These are phyloP conservation scores for Bergia puertoricense DNA, from an alignment of 92 coral and sea anemone species.

Conservation along the genomic window DNA sequence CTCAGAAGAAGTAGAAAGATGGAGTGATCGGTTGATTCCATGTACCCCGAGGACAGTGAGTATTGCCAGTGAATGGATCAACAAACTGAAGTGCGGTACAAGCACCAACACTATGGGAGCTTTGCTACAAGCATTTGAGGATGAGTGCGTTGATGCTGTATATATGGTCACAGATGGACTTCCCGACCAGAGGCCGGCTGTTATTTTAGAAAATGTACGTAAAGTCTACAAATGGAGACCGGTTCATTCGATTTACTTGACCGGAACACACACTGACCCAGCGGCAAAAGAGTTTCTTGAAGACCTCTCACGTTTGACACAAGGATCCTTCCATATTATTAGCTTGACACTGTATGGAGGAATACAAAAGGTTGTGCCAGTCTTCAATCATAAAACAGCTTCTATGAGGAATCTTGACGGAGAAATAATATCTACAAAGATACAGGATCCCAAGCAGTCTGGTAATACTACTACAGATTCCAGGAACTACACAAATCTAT, in stretches of 20 bases:
- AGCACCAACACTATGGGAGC: slow-evolving; percentile 97
- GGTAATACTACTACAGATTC: neutral
- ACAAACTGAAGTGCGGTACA: slow-evolving; percentile 82
- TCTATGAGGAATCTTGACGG: slow-evolving; percentile 61
- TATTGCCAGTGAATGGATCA: slow-evolving; percentile 84
- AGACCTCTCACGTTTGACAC: slow-evolving; percentile 79
- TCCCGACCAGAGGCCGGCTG: slow-evolving; percentile 90
- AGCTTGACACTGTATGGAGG: slow-evolving; percentile 78
- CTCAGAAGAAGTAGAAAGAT: slow-evolving; percentile 76
- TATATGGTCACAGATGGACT: slow-evolving; percentile 95
- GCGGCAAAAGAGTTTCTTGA: slow-evolving; percentile 90
- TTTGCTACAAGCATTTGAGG: slow-evolving; percentile 86
- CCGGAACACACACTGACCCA: slow-evolving; percentile 86
- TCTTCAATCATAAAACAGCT: slow-evolving; percentile 77
- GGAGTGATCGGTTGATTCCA: slow-evolving; percentile 84
- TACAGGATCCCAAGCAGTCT: slow-evolving; percentile 2
- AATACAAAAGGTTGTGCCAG: slow-evolving; percentile 80
- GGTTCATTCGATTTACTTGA: slow-evolving; percentile 86
- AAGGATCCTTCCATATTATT: slow-evolving; percentile 88
- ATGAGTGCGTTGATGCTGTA: slow-evolving; percentile 85
- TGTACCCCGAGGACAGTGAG: slow-evolving; percentile 91
- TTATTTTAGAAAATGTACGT: slow-evolving; percentile 84
- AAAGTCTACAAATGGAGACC: slow-evolving; percentile 80
- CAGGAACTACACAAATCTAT: neutral
- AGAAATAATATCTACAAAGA: slow-evolving; percentile 56